Percentiles rank a stretch among this genome's conserved stretches.
phyloP scores from a whole-genome alignment of 2,113 vertebrate species.

The Eptatretus burgeri region DNA sequence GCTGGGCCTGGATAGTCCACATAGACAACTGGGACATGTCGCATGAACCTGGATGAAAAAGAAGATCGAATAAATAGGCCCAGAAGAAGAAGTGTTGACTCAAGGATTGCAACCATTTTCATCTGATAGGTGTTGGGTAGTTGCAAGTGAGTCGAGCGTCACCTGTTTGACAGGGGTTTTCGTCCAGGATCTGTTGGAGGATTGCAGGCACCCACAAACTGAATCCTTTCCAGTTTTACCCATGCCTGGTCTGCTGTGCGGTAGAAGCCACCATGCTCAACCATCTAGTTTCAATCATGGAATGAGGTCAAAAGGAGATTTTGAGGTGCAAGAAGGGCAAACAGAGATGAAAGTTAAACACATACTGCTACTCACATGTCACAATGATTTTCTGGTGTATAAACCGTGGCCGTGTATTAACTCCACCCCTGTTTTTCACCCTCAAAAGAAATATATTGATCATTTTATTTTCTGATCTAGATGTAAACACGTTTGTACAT shows the following conservation, averaged over 20 bases:
- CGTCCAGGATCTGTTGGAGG: slow-evolving; percentile 88
- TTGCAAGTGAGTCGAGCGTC: background rate
- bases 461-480: no score
- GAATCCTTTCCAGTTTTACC: slow-evolving; percentile 93
- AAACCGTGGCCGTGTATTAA: no score
- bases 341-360: no score
- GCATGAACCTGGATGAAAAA: slow-evolving; percentile 33
- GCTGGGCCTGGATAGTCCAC: slow-evolving; percentile 92
- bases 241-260: slow-evolving; percentile 88
- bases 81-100: background rate
- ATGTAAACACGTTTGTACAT: no score
- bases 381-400: no score
- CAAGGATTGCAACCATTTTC: background rate
- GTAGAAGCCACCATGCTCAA: slow-evolving; percentile 91
- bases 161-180: slow-evolving; percentile 86
- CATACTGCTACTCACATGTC: no score
- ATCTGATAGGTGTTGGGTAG: no score
- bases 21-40: slow-evolving; percentile 84
- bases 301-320: no score
- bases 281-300: slow-evolving; percentile 34
- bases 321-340: no score
- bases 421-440: no score
- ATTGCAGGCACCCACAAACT: slow-evolving; percentile 94
- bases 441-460: no score
- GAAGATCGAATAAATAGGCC: background rate